Percentiles rank a stretch among this genome's conserved stretches.
Conservation (phyloP, 2,797 vertebrate genomes). For the Pelochelys cantorii region DNA sequence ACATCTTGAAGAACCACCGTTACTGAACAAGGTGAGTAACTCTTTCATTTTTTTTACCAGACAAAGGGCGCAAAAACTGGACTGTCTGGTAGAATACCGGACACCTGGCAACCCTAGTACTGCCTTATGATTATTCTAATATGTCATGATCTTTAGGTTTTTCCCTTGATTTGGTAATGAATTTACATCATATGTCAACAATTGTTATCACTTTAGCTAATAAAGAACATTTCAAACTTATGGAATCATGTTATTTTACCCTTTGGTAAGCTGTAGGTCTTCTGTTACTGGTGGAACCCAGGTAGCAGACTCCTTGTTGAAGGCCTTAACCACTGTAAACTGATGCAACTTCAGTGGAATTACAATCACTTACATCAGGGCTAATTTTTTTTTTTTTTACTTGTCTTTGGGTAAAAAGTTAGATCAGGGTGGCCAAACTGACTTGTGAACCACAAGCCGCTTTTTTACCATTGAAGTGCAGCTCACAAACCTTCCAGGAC, state of each 20-base stretch:
- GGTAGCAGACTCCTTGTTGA: rapidly evolving
- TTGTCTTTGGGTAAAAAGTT: neutral
- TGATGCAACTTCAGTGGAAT: neutral
- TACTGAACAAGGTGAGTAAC: too few relatives aligned
- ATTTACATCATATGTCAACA: neutral
- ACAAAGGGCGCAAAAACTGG: too few relatives aligned
- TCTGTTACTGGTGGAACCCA: neutral
- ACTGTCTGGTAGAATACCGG: too few relatives aligned
- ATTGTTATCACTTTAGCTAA: neutral
- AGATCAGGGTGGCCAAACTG: too few relatives aligned
- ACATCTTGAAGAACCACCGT: too few relatives aligned
- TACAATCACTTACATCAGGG: too few relatives aligned
- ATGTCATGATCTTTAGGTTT: neutral
- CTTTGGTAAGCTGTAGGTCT: neutral
- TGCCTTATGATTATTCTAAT: rapidly evolving
- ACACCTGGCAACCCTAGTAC: too few relatives aligned
- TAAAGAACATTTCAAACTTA: neutral
- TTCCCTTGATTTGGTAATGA: neutral
- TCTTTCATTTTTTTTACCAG: too few relatives aligned
- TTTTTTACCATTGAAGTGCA: too few relatives aligned
- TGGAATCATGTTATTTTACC: neutral
- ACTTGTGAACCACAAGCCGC: too few relatives aligned
- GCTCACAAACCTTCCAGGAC: too few relatives aligned
- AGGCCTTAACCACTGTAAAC: neutral
- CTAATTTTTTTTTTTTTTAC: too few relatives aligned